These are phyloP conservation scores for Drosophila subquinaria DNA, from an alignment of 2,888 invertebrate species.

Conservation along the genomic window DNA sequence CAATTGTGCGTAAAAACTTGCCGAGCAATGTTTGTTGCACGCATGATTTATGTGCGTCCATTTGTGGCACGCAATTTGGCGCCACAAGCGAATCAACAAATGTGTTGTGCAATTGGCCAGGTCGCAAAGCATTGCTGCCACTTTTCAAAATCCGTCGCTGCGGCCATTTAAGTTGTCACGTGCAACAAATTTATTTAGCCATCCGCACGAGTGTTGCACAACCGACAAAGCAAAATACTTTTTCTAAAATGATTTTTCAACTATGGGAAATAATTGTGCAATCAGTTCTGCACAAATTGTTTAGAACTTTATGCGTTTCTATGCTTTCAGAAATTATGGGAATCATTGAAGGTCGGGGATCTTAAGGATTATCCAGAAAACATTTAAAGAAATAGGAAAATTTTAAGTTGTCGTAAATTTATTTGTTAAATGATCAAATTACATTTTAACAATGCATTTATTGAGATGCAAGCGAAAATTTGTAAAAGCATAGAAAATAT, in stretches of 20 bases:
- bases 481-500: too few species aligned
- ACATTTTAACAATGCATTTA: too few species aligned
- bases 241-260: constrained; percentile 25
- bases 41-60: constrained; percentile 70
- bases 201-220: constrained; percentile 9
- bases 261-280: constrained; percentile 25
- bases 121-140: constrained; percentile 29
- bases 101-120: constrained; percentile 52
- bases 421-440: too few species aligned
- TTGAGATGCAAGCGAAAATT: too few species aligned
- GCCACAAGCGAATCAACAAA: constrained; percentile 63
- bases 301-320: too few species aligned
- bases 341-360: neutral
- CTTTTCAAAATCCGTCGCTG: constrained; percentile 36
- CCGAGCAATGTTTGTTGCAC: constrained; percentile 58
- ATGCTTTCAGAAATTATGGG: neutral
- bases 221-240: constrained; percentile 16
- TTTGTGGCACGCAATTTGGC: constrained; percentile 62
- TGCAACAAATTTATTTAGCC: constrained; percentile 64
- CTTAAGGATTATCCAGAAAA: too few species aligned
- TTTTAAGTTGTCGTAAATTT: too few species aligned
- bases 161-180: constrained; percentile 62
- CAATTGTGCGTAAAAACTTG: constrained; percentile 72
- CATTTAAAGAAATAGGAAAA: too few species aligned
- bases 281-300: constrained; percentile 13